Evolutionary conservation across 1,140 invertebrate genomes (phyloP).

Genomic region (Wiebesia pumilae): DNA sequence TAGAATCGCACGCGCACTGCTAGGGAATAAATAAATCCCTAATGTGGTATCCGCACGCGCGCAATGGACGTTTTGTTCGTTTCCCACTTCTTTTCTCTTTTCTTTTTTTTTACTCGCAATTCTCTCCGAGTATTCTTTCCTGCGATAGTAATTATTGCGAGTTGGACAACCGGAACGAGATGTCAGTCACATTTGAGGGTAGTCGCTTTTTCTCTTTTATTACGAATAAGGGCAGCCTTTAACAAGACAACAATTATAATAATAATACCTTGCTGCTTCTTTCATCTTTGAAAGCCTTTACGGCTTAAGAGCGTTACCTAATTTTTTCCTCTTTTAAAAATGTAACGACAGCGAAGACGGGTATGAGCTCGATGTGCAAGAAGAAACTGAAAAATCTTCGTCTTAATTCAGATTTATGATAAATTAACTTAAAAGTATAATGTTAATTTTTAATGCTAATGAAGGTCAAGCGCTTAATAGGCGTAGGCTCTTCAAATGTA

Average conservation of each 20-base stretch:
- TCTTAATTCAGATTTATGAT: not conserved
- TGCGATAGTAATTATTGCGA: conserved; percentile 41
- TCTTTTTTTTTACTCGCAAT: not conserved
- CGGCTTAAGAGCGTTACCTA: not conserved
- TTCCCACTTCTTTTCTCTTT: not conserved
- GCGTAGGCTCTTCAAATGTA: too few species aligned
- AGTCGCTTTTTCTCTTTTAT: conserved; percentile 17
- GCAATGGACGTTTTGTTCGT: conserved; percentile 30
- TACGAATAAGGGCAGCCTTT: not conserved
- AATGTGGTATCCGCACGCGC: conserved; percentile 15
- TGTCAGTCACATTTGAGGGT: conserved; percentile 38
- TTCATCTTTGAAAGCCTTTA: not conserved
- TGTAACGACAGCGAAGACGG: not conserved
- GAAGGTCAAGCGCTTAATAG: too few species aligned
- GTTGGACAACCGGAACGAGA: conserved; percentile 44
- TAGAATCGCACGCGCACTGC: not conserved
- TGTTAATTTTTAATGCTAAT: not conserved
- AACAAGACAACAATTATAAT: conserved; percentile 38
- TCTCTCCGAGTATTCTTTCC: not conserved
- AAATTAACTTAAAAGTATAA: not conserved
- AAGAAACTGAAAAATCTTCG: not conserved
- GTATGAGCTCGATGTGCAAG: not conserved
- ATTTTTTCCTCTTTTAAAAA: not conserved
- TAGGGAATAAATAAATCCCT: conserved; percentile 49
- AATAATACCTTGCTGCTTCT: conserved; percentile 14